Percentiles rank a stretch among this genome's conserved stretches.
phyloP scores from a whole-genome alignment of 2,113 vertebrate species.

The Heptranchias perlo region DNA sequence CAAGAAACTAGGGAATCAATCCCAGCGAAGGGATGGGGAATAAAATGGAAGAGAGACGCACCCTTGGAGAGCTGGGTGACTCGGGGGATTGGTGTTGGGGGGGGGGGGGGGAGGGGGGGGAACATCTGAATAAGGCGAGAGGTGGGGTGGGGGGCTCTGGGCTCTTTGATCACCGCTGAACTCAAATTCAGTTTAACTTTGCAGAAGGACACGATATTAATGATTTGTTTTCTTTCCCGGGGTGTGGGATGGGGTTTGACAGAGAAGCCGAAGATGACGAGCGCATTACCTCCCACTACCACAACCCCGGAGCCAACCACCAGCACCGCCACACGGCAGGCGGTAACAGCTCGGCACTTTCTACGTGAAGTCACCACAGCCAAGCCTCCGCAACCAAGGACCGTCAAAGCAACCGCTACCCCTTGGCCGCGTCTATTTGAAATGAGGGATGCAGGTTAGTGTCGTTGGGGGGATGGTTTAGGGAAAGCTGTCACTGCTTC shows the following conservation, averaged over 20 bases:
- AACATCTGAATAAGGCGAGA: not conserved
- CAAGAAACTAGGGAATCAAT: too few species aligned
- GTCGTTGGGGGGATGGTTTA: not conserved
- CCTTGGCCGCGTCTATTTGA: conserved; percentile 57
- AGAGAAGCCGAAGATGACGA: conserved; percentile 41
- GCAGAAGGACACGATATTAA: not conserved
- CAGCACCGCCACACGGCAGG: conserved; percentile 43
- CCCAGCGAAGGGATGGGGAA: too few species aligned
- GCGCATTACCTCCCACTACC: conserved; percentile 45
- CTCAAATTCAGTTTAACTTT: not conserved
- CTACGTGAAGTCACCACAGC: conserved; percentile 41
- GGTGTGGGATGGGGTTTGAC: not conserved
- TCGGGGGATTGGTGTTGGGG: too few species aligned
- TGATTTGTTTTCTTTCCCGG: not conserved
- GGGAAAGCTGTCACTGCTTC: not conserved
- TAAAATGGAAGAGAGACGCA: too few species aligned
- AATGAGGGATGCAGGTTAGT: conserved; percentile 74
- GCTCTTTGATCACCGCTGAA: not conserved
- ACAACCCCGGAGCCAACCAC: conserved; percentile 52
- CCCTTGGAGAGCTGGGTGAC: too few species aligned
- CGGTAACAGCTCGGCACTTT: not conserved
- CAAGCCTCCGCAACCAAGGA: conserved; percentile 51
- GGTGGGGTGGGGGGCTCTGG: not conserved
- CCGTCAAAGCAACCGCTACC: conserved; percentile 44
- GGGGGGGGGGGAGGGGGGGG: not conserved